Conservation (phyloP, 1,140 invertebrate species). For the Brachionus angularis region DNA sequence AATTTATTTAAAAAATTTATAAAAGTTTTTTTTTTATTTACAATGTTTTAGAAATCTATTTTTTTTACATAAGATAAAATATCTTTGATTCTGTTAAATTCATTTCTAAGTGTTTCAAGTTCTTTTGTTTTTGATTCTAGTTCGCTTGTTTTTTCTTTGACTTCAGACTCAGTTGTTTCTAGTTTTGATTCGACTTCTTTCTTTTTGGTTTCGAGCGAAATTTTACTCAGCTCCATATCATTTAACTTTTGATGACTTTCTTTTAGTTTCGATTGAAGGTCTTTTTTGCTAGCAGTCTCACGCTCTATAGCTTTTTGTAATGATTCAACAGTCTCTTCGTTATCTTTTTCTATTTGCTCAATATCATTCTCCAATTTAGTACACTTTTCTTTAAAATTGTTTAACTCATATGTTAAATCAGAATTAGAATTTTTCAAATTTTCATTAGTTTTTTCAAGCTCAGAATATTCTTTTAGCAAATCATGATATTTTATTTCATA, state of each 20-base stretch:
- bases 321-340: constrained; percentile 24
- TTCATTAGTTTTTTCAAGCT: constrained; percentile 24
- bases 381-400: constrained; percentile 29
- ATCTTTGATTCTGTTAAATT: constrained; percentile 5
- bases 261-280: constrained; percentile 28
- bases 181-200: constrained; percentile 13
- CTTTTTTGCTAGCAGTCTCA: constrained; percentile 24
- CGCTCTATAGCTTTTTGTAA: constrained; percentile 9
- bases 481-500: constrained; percentile 34
- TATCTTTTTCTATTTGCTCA: constrained; percentile 24
- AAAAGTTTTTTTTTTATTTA: background rate
- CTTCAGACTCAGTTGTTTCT: background rate
- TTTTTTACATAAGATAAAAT: constrained; percentile 44
- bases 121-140: constrained; percentile 14
- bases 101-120: background rate
- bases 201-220: background rate
- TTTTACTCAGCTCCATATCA: constrained; percentile 3
- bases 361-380: constrained; percentile 17
- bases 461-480: background rate
- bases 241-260: constrained; percentile 11
- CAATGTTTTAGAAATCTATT: no score
- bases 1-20: constrained; percentile 1
- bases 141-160: constrained; percentile 7
- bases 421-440: background rate
- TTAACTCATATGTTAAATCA: background rate